These are phyloP conservation scores for Heliocidaris erythrogramma DNA, from an alignment of 35 echinoderm and acorn worm genomes.

Conservation along the genomic window DNA sequence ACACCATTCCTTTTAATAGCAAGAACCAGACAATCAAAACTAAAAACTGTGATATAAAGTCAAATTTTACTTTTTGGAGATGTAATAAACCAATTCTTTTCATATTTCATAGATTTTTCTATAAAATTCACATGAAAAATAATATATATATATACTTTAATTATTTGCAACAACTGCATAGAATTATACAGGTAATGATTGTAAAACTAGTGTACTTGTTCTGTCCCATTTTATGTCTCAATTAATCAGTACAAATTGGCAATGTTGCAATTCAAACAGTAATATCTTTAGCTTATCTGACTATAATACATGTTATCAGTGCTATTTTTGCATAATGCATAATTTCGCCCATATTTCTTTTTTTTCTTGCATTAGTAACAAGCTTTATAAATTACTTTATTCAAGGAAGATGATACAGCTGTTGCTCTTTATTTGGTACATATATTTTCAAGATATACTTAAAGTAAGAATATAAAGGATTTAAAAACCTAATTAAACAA, in stretches of 20 bases:
- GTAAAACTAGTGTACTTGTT: background rate
- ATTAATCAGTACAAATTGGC: background rate
- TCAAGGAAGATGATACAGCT: background rate
- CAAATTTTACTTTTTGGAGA: background rate
- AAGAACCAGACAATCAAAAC: background rate
- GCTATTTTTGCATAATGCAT: background rate
- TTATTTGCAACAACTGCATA: background rate
- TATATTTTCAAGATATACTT: background rate
- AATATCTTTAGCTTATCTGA: background rate
- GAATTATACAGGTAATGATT: background rate
- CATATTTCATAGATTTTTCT: background rate
- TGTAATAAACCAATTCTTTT: background rate
- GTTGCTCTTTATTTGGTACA: background rate
- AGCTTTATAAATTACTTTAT: background rate
- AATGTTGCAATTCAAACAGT: slow-evolving; percentile 7
- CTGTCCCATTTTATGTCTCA: background rate
- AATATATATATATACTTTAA: slow-evolving; percentile 14
- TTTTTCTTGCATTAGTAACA: background rate
- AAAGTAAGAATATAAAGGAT: background rate
- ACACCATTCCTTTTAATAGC: background rate
- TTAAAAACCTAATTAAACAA: background rate
- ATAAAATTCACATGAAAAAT: background rate
- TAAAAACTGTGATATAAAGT: no score
- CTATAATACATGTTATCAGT: slow-evolving; percentile 2
- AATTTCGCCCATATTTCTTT: background rate